Base-by-base conservation (phyloP, 1,140 invertebrate genomes). In the Mycetomoellerius zeteki region DNA sequence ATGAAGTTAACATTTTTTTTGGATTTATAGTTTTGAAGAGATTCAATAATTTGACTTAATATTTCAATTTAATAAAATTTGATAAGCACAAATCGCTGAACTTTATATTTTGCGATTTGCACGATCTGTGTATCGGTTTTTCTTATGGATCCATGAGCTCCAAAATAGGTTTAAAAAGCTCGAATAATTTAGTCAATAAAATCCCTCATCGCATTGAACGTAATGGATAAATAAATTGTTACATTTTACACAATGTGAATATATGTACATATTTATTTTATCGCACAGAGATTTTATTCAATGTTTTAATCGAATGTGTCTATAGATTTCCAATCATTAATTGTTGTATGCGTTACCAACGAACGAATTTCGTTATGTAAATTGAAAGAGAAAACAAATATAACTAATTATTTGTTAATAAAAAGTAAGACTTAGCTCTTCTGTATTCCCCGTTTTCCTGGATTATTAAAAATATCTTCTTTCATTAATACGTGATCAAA, bases 341-440 rank as follows among this genome's bases (percentile, higher is more conserved):
- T 84, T 75, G 56, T 84, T 84, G 37, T 60, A 75, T 75, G 37
- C 30, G 54, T 84, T 84, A 19, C 27, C 37, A 27, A 71, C 3
- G 12, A 72, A 73, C 8, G 16, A 60, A 73, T 82, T 21, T 7
- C 37, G n/a, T 75, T 84, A 84, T 84, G 80, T 85, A 85, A 67
- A 64, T 60, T n/a, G 21, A 77, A 12, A 65, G 0, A 60, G 27
- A 64, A 14, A n/a, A 65, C 47, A 16, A 85, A 86, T 81, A 86
- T 71, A 86, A 82, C 54, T 86, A 72, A 80, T 88, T 90, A 37
- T 78, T 88, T 90, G 67, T 86, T 89, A 37, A 82, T 69, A 27
- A 30, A 80, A 69, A 65, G 19, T 21, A 19, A 85, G 52, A 78
- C 19, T 73, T 47, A 84, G 37, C 69, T 75, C 24, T 84, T 84